Evolutionary conservation across 2,888 invertebrate genomes (phyloP).

Genomic region (Apodemia zela): DNA sequence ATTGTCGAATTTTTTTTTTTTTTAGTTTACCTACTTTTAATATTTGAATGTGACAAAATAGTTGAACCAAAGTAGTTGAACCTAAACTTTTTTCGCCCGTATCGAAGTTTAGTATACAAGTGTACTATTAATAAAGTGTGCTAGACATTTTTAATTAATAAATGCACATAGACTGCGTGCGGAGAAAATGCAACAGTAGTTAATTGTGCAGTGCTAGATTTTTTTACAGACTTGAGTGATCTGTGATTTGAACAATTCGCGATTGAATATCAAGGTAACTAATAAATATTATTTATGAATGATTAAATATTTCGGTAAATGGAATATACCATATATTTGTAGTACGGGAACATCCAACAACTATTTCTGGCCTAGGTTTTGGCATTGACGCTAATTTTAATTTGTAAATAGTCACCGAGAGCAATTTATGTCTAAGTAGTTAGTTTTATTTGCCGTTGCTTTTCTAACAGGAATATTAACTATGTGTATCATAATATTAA

Average conservation of each 20-base stretch:
- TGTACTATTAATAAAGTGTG: background rate
- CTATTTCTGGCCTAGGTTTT: background rate
- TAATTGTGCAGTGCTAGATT: background rate
- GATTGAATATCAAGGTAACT: background rate
- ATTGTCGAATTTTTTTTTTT: background rate
- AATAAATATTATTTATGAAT: background rate
- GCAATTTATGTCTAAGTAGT: no score
- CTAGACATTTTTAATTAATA: background rate
- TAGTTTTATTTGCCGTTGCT: no score
- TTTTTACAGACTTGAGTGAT: background rate
- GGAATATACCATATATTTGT: background rate
- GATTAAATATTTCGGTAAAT: background rate
- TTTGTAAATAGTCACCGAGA: no score
- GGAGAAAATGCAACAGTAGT: constrained; percentile 12
- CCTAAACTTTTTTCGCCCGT: background rate
- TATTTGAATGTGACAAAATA: background rate
- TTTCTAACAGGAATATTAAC: no score
- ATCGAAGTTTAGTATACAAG: background rate
- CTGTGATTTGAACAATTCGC: background rate
- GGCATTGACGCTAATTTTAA: background rate
- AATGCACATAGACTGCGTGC: background rate
- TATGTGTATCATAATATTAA: no score
- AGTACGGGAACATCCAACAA: background rate
- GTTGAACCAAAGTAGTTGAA: no score
- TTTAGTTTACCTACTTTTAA: background rate